A percentile compares a stretch with the other conserved stretches of the same genome.
These are phyloP conservation scores for Piscicola geometra DNA, from an alignment of 2,888 invertebrate genomes.

Conservation along the genomic window DNA sequence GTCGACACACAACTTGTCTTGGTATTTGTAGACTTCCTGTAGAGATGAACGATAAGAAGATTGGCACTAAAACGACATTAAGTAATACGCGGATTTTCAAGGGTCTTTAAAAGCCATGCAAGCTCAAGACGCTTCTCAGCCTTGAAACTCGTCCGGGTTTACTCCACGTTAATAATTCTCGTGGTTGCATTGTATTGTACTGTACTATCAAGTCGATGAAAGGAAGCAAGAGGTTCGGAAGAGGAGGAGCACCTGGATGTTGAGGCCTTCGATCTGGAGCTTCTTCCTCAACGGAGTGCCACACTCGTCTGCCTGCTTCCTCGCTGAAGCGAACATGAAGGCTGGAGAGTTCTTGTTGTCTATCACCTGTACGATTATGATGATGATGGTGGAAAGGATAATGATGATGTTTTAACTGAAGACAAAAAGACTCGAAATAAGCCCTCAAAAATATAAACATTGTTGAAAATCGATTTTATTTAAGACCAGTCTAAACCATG, in stretches of 20 bases:
- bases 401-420: too few species aligned
- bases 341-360: constrained; percentile 29
- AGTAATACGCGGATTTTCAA: neutral
- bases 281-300: constrained; percentile 50
- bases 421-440: too few species aligned
- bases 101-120: too few species aligned
- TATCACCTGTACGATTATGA: constrained; percentile 20
- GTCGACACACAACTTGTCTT: constrained; percentile 65
- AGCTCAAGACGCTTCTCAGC: too few species aligned
- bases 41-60: too few species aligned
- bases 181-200: neutral
- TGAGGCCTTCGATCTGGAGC: constrained; percentile 91
- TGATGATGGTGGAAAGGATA: too few species aligned
- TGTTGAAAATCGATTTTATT: too few species aligned
- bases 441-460: too few species aligned
- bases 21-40: constrained; percentile 79
- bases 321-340: constrained; percentile 20
- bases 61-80: too few species aligned
- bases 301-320: neutral
- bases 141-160: too few species aligned
- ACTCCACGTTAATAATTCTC: too few species aligned
- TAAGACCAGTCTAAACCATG: too few species aligned
- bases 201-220: neutral
- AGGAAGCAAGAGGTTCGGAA: neutral
- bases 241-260: constrained; percentile 64